Conservation (phyloP, 2,797 vertebrate genomes). For the Pygocentrus nattereri region DNA sequence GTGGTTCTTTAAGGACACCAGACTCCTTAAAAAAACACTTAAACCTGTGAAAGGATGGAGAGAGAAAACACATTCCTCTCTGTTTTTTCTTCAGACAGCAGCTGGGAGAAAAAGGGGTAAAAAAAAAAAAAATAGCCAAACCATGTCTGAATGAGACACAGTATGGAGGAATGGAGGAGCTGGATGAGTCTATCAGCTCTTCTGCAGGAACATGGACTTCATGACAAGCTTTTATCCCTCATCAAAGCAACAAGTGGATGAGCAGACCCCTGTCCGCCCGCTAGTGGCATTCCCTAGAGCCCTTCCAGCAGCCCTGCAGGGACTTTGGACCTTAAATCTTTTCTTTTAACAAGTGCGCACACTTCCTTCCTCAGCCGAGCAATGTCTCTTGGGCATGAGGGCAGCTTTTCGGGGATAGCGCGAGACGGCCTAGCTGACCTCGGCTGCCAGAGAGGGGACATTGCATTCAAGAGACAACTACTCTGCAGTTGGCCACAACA, state of each 20-base stretch:
- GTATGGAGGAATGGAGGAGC: conserved; percentile 71
- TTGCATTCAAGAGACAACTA: background rate
- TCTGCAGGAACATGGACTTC: conserved; percentile 77
- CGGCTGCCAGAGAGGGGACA: conserved; percentile 25
- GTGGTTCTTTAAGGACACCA: conserved; percentile 58
- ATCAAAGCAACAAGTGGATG: conserved; percentile 93
- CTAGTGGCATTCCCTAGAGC: conserved; percentile 63
- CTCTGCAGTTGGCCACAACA: conserved; percentile 8
- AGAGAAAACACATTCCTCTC: conserved; percentile 47
- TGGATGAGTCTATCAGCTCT: conserved; percentile 78
- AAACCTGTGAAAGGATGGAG: conserved; percentile 41
- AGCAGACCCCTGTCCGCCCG: conserved; percentile 77
- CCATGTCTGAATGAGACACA: conserved; percentile 22
- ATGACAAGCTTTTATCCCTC: conserved; percentile 86
- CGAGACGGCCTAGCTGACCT: conserved; percentile 36
- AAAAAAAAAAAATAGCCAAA: background rate
- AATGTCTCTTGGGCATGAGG: conserved; percentile 64
- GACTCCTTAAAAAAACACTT: conserved; percentile 74
- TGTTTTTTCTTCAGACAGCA: conserved; percentile 26
- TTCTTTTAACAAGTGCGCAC: conserved; percentile 84
- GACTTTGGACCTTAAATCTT: conserved; percentile 83
- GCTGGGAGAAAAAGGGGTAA: conserved; percentile 13
- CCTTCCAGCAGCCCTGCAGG: conserved; percentile 74
- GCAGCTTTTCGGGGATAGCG: conserved; percentile 60
- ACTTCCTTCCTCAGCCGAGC: conserved; percentile 80